These are phyloP conservation scores for Mesoligia furuncula DNA, from an alignment of 2,888 invertebrate genomes.

Conservation along the genomic window DNA sequence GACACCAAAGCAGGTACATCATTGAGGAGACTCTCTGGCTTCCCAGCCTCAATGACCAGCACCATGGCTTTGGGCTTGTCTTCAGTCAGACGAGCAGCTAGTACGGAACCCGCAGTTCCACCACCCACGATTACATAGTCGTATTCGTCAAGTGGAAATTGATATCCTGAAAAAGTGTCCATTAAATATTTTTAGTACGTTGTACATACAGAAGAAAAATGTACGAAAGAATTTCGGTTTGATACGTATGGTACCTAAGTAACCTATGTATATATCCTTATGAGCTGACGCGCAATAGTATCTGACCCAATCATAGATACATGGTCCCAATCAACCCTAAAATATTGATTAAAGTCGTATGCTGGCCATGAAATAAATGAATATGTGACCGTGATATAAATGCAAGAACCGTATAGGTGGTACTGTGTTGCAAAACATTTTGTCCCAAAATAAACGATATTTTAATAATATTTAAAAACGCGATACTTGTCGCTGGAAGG, in stretches of 20 bases:
- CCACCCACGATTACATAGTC: constrained; percentile 93
- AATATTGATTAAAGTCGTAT: background rate
- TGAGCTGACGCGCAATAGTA: background rate
- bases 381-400: background rate
- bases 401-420: background rate
- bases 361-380: background rate
- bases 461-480: constrained; percentile 6
- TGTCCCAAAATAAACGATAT: background rate
- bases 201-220: background rate
- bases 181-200: background rate
- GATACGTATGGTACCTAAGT: background rate
- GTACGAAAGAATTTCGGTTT: background rate
- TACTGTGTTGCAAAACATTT: background rate
- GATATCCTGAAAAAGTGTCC: constrained; percentile 72
- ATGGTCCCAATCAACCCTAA: background rate
- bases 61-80: constrained; percentile 89
- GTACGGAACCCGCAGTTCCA: constrained; percentile 93
- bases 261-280: background rate
- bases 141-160: constrained; percentile 85
- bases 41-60: constrained; percentile 92
- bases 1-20: constrained; percentile 91
- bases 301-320: background rate
- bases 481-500: constrained; percentile 19
- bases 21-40: constrained; percentile 86
- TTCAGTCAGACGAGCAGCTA: constrained; percentile 93